Conservation (phyloP, 2,113 vertebrate genomes). For the Machaerirhynchus nigripectus region DNA sequence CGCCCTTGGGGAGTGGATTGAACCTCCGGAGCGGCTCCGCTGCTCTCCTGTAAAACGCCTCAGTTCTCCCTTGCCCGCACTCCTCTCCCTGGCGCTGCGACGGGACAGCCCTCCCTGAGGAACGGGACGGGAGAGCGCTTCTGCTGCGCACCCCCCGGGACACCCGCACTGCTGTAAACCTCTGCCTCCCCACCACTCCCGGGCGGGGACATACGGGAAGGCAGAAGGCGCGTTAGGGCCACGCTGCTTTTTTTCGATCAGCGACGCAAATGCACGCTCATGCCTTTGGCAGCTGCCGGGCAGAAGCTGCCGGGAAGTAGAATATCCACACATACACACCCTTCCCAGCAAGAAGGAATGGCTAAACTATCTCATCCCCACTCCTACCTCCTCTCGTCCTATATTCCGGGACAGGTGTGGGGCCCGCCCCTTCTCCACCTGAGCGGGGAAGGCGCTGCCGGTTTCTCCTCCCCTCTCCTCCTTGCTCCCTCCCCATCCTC, state of each 20-base stretch:
- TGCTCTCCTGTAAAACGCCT: neutral
- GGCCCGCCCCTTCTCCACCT: neutral
- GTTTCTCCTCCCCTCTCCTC: neutral
- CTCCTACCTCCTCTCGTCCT: neutral
- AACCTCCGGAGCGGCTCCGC: neutral
- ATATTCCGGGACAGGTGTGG: neutral
- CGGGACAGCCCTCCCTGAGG: neutral
- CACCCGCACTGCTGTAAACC: neutral
- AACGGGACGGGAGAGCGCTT: neutral
- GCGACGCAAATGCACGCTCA: neutral
- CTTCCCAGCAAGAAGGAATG: rapidly evolving
- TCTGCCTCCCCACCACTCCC: rapidly evolving
- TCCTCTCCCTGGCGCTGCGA: neutral
- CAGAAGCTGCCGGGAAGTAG: neutral
- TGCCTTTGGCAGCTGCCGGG: neutral
- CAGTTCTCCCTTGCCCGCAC: rapidly evolving
- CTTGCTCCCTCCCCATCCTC: neutral
- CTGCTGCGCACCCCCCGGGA: neutral
- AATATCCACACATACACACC: neutral
- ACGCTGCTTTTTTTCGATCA: neutral
- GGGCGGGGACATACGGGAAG: neutral
- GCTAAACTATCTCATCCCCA: rapidly evolving
- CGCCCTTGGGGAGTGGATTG: no score
- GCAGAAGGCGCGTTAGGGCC: neutral
- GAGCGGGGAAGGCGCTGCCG: neutral